Evolutionary conservation across 2,888 invertebrate species (phyloP).

Genomic region (Homarus gammarus): DNA sequence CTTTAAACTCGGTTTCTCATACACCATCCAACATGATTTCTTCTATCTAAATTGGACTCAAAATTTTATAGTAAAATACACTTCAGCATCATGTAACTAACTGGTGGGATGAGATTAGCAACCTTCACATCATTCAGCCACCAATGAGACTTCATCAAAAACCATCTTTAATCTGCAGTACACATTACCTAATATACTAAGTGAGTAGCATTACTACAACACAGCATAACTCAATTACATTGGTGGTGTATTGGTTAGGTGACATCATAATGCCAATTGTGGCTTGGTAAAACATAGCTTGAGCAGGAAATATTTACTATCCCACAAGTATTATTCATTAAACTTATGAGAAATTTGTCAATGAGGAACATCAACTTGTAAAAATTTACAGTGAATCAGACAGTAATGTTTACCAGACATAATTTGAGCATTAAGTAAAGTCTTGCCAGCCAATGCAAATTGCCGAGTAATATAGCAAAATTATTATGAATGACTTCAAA

Average conservation of each 20-base stretch:
- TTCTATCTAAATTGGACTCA: not conserved
- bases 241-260: not conserved
- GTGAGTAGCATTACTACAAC: not conserved
- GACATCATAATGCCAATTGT: not conserved
- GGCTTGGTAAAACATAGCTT: not conserved
- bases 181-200: not conserved
- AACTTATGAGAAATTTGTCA: no score
- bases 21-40: not conserved
- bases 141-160: not conserved
- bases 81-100: conserved; percentile 1
- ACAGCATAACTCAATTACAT: not conserved
- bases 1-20: conserved; percentile 1
- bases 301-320: no score
- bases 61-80: not conserved
- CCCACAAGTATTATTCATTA: no score
- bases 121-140: not conserved
- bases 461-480: not conserved
- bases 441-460: not conserved
- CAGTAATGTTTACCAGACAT: not conserved
- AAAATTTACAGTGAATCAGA: no score
- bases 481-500: not conserved
- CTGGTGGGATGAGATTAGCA: conserved; percentile 6
- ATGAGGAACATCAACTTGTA: no score
- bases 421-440: not conserved
- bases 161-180: not conserved